Conservation (phyloP, 2,888 invertebrate species). For the Mellilla xanthometata region DNA sequence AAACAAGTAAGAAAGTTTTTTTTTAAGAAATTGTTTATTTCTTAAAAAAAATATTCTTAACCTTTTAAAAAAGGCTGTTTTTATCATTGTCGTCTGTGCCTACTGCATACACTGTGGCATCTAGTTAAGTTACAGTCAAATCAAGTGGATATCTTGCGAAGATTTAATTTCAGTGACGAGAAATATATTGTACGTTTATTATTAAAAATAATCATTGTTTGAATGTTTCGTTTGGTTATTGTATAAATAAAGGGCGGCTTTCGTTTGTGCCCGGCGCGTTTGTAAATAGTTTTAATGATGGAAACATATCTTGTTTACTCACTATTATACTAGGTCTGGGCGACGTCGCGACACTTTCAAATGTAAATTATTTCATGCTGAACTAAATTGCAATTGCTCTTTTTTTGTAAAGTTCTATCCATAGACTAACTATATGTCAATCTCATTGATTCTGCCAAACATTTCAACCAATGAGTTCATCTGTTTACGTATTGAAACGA, state of each 20-base stretch:
- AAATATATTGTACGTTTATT: constrained; percentile 10
- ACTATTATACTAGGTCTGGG: constrained; percentile 22
- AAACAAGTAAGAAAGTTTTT: too few relatives aligned
- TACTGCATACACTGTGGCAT: not conserved
- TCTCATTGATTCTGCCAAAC: too few relatives aligned
- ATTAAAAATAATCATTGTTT: constrained; percentile 28
- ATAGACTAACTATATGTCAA: too few relatives aligned
- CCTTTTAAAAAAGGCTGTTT: too few relatives aligned
- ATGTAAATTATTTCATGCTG: too few relatives aligned
- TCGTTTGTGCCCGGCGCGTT: constrained; percentile 15
- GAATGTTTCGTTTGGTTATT: constrained; percentile 18
- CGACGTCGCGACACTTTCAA: not conserved
- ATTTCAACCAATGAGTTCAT: too few relatives aligned
- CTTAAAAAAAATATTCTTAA: too few relatives aligned
- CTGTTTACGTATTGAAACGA: too few relatives aligned
- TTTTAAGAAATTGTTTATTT: too few relatives aligned
- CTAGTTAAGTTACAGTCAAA: constrained; percentile 11
- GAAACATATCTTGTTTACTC: constrained; percentile 35
- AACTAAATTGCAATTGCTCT: too few relatives aligned
- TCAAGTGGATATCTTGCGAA: constrained; percentile 8
- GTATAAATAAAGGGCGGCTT: constrained; percentile 8
- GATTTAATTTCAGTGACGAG: constrained; percentile 20
- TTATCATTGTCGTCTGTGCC: too few relatives aligned
- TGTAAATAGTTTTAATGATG: constrained; percentile 34
- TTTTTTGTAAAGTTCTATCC: too few relatives aligned